These are phyloP conservation scores for Cryptocephalus primarius DNA, from an alignment of 2,888 invertebrate species.

Conservation along the genomic window DNA sequence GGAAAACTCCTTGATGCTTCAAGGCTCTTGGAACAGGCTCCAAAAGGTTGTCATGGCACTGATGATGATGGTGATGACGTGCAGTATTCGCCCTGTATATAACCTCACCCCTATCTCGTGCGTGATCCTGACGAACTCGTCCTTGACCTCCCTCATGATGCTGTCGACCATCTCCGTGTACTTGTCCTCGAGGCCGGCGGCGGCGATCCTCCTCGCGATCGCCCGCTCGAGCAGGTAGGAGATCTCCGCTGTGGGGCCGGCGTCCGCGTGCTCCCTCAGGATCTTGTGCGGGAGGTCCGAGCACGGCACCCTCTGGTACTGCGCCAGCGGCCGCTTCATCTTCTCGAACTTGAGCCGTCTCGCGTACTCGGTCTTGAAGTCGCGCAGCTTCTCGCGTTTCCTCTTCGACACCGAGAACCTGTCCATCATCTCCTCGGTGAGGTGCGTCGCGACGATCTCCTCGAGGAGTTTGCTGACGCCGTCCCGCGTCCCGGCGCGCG, in stretches of 20 bases:
- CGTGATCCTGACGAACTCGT: slow-evolving; percentile 48
- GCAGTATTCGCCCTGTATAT: too few relatives aligned
- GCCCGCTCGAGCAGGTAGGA: slow-evolving; percentile 48
- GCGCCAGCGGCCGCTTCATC: slow-evolving; percentile 21
- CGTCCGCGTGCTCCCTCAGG: slow-evolving; percentile 45
- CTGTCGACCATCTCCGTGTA: slow-evolving; percentile 44
- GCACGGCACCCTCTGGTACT: slow-evolving; percentile 26
- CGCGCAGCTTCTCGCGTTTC: slow-evolving; percentile 21
- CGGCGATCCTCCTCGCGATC: slow-evolving; percentile 48
- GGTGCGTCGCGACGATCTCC: slow-evolving; percentile 22
- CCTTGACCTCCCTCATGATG: slow-evolving; percentile 45
- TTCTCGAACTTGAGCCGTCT: slow-evolving; percentile 25
- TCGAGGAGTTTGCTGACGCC: slow-evolving; percentile 12
- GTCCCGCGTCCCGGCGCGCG: slow-evolving; percentile 7
- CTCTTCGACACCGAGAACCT: slow-evolving; percentile 24
- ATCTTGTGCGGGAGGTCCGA: slow-evolving; percentile 33
- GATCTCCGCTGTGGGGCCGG: slow-evolving; percentile 51
- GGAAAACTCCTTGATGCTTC: too few relatives aligned
- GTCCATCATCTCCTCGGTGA: slow-evolving; percentile 26
- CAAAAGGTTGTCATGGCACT: too few relatives aligned
- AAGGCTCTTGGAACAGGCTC: too few relatives aligned
- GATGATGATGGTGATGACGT: too few relatives aligned
- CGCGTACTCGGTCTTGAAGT: slow-evolving; percentile 24
- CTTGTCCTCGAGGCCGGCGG: slow-evolving; percentile 42
- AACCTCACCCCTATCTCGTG: slow-evolving; percentile 47